Evolutionary conservation across 2,797 vertebrate genomes (phyloP), one percentile per base, ranked within the genome.

Genomic region (Aratinga solstitialis): DNA sequence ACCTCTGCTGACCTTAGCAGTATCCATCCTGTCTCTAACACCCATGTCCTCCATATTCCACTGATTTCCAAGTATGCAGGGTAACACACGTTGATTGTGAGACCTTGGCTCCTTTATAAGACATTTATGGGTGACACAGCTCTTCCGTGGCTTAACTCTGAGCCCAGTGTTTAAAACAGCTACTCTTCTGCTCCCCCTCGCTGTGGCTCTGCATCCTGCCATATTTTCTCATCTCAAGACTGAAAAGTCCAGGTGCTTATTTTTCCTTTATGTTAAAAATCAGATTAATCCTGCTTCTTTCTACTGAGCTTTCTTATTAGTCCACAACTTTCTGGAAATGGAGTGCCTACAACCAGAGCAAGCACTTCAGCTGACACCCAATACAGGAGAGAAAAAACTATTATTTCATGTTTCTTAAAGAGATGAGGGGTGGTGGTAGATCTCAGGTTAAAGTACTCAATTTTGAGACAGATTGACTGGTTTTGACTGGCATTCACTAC

Each of bases 31-130:
- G 6, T 16, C 11, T 48, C 14, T 13, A 77, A 34, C 10, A 6
- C 11, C 38, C 1, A 0, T 30, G 30, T 62, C 53, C 36, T 72
- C 24, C 22, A 6, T 8, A 56, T 5, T 65, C 36, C 16, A 13
- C 6, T 5, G 3, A 7, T 61, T 75, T 59, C 40, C 59, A 71
- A 10, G 7, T 5, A 21, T 7, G 14, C 27, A 74, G 26, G 17
- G 14, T n/a, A 34, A 10, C 34, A 18, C 43, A 53, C 1, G 0
- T 45, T 74, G 8, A 18, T 48, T 7, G 10, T 45, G 13, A 87
- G 19, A 67, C 20, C 30, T 36, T 43, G 21, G 13, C 5, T 91
- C 15, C 19, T 65, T 62, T 48, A 17, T 18, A 24, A 75, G 17
- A 14, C 3, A 1, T 54, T 73, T 50, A 66, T 1, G 71, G 36